Evolutionary conservation across 2,113 vertebrate genomes (phyloP).

Genomic region (Formicarius rufipectus): DNA sequence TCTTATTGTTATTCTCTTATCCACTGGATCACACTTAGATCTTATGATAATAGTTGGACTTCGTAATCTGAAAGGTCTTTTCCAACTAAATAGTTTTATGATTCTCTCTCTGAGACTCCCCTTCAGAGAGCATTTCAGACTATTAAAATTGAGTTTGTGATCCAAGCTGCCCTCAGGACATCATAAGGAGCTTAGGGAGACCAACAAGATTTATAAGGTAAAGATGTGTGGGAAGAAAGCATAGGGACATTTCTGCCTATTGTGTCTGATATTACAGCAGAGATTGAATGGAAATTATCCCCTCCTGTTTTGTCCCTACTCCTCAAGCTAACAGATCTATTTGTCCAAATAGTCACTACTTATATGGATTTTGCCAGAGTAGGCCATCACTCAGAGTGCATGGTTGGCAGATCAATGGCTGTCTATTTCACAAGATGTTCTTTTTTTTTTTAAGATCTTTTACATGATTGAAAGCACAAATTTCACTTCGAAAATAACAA

Average conservation of each 20-base stretch:
- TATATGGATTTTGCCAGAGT: neutral
- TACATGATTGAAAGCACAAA: conserved; percentile 15
- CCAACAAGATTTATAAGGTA: neutral
- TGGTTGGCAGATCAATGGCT: neutral
- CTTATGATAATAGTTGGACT: neutral
- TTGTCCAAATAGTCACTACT: neutral
- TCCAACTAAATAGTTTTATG: neutral
- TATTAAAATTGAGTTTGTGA: neutral
- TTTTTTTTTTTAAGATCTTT: neutral
- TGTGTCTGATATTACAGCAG: neutral
- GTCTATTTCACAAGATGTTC: neutral
- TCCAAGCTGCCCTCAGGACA: neutral
- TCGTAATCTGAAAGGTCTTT: neutral
- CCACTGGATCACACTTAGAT: fast-evolving
- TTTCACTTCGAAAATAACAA: conserved; percentile 23
- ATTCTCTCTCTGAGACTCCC: neutral
- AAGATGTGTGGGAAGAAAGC: neutral
- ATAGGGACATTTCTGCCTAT: neutral
- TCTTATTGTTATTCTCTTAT: neutral
- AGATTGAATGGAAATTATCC: neutral
- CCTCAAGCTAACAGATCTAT: neutral
- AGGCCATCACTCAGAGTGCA: neutral
- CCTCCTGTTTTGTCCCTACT: neutral
- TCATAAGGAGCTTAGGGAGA: neutral
- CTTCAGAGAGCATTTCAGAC: neutral